phyloP scores from a whole-genome alignment of 2,888 invertebrate genomes.

The Merodon equestris region DNA sequence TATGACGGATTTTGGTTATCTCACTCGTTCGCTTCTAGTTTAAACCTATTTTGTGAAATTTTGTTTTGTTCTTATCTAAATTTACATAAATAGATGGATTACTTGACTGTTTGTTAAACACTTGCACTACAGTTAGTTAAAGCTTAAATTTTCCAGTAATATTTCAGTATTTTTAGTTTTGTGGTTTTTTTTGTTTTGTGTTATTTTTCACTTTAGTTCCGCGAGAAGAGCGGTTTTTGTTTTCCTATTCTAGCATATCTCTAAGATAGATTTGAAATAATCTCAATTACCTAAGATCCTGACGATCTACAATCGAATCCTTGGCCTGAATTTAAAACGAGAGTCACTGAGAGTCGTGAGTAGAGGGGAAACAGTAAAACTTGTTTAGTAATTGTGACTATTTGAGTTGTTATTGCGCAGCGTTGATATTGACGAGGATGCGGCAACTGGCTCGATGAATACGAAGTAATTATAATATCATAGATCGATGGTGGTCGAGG shows the following conservation, averaged over 20 bases:
- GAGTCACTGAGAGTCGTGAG: constrained; percentile 44
- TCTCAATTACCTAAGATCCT: constrained; percentile 31
- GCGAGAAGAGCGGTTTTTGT: background rate
- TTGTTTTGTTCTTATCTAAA: constrained; percentile 30
- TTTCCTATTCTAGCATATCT: constrained; percentile 15
- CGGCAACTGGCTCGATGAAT: constrained; percentile 71
- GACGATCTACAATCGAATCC: background rate
- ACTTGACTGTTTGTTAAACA: constrained; percentile 31
- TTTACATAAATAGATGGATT: constrained; percentile 48
- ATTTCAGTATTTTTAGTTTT: constrained; percentile 6
- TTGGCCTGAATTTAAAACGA: constrained; percentile 17
- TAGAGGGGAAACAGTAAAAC: constrained; percentile 1
- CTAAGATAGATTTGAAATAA: constrained; percentile 31
- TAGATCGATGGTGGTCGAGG: constrained; percentile 77
- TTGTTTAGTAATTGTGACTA: constrained; percentile 58
- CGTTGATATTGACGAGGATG: constrained; percentile 29
- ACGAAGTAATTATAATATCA: constrained; percentile 78
- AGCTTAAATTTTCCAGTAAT: constrained; percentile 46
- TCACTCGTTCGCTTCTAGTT: no score
- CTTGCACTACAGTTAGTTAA: constrained; percentile 46
- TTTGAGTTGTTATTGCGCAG: constrained; percentile 58
- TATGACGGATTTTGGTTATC: constrained; percentile 45
- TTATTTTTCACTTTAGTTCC: background rate
- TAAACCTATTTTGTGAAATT: no score
- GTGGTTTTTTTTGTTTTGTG: constrained; percentile 3